Evolutionary conservation across 2,113 vertebrate species (phyloP), one percentile per base, ranked within the genome.

Genomic region (Lagopus leucura): DNA sequence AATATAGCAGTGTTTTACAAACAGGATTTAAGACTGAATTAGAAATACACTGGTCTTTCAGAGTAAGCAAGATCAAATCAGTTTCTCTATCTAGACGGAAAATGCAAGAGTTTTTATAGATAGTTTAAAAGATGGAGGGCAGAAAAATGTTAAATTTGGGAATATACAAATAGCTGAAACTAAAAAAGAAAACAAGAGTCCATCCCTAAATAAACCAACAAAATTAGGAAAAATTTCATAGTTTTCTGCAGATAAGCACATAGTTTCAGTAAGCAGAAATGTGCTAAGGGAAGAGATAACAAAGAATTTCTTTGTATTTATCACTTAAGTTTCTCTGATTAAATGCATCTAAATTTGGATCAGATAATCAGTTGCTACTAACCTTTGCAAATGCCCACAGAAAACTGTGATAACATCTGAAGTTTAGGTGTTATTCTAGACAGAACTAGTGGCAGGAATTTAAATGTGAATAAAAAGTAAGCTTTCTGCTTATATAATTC

Each of bases 401-500:
- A 92, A 93, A 83, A 88, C 16, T 32, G 22, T 87, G 27, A 82
- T 21, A 89, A 78, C 52, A 71, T 77, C 82, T 79, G 69, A 63
- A 40, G 19, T 38, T 88, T 38, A 61, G 48, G 4, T 38, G 74
- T 90, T 92, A 48, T 52, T 84, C n/a, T n/a, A 52, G 42, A 40
- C 9, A 86, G 34, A 74, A 71, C 21, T 60, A 74, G 27, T 70
- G 72, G 73, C 55, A 67, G 64, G 2, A 3, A 77, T 58, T 86
- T 67, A 80, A 74, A 63, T 74, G 21, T 64, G 24, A 81, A 34
- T 45, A 58, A 47, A 66, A 82, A 71, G 8, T 4, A 87, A 61
- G 38, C 8, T 66, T 91, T 58, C 60, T 88, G 22, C 54, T 58
- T 76, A 13, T 69, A 5, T 15, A 80, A 70, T 45, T 95, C 38